Conservation (phyloP, 1,140 invertebrate genomes). For the Diabrotica undecimpunctata region DNA sequence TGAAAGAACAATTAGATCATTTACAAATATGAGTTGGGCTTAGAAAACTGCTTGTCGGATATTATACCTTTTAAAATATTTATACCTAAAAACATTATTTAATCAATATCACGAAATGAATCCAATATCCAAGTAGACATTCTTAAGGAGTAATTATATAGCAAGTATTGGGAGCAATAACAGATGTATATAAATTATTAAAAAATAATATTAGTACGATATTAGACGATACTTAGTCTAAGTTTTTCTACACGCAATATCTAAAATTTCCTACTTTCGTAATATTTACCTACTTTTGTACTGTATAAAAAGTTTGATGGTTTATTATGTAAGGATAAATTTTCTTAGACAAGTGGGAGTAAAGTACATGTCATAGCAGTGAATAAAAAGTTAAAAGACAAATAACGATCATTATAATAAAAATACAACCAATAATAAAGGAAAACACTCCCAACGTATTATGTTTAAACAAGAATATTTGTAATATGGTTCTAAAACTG, state of each 20-base stretch:
- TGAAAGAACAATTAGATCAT: not conserved
- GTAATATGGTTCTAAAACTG: too few species aligned
- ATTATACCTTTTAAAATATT: slow-evolving; percentile 9
- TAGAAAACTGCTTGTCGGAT: not conserved
- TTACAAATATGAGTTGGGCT: slow-evolving; percentile 9
- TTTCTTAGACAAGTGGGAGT: too few species aligned
- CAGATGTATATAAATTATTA: slow-evolving; percentile 24
- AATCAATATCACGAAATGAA: slow-evolving; percentile 19
- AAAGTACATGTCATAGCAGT: too few species aligned
- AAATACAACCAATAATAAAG: too few species aligned
- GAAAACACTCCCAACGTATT: too few species aligned
- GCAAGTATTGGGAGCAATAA: slow-evolving; percentile 8
- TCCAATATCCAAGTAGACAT: slow-evolving; percentile 1
- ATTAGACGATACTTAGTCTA: not conserved
- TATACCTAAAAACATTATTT: slow-evolving; percentile 13
- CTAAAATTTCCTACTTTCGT: not conserved
- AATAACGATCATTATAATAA: too few species aligned
- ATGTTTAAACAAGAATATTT: too few species aligned
- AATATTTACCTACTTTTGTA: too few species aligned
- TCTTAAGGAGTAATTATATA: slow-evolving; percentile 19
- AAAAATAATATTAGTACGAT: slow-evolving; percentile 6
- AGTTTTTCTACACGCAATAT: slow-evolving; percentile 18
- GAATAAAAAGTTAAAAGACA: too few species aligned
- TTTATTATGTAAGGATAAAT: too few species aligned
- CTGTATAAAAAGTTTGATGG: too few species aligned